These are phyloP conservation scores for Macaca mulatta DNA, from an alignment of 2,113 vertebrate species.

Conservation along the genomic window DNA sequence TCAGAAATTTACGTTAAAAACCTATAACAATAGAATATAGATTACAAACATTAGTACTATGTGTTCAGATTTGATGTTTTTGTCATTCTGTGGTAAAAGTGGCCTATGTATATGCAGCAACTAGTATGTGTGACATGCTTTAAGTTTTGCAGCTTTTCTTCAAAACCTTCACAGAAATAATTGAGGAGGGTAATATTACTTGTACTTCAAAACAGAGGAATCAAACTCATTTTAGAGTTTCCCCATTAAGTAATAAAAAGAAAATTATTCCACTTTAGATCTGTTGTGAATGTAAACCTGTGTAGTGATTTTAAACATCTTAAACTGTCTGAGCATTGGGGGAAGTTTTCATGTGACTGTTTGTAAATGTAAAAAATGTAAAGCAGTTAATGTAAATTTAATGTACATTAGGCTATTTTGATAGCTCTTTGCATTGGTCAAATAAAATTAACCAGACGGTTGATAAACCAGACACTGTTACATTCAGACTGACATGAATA, in stretches of 20 bases:
- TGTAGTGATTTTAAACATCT: background rate
- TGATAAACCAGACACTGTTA: background rate
- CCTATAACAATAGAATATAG: background rate
- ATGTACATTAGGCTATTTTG: background rate
- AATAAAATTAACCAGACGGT: background rate
- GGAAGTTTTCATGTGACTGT: background rate
- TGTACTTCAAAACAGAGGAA: background rate
- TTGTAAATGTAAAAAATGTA: background rate
- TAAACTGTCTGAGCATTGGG: background rate
- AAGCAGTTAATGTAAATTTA: background rate
- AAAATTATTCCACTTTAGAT: background rate
- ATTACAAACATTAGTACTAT: background rate
- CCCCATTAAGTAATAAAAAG: background rate
- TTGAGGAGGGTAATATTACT: background rate
- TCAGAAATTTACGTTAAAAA: background rate
- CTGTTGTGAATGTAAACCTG: background rate
- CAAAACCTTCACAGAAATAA: background rate
- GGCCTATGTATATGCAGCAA: background rate
- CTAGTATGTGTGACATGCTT: background rate
- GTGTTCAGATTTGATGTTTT: background rate
- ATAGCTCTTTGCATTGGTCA: background rate
- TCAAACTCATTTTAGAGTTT: background rate
- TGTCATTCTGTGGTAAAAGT: background rate
- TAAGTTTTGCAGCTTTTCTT: background rate
- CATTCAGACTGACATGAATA: background rate